Conservation (phyloP, 2,797 vertebrate species). For the Gobio occitaniae region DNA sequence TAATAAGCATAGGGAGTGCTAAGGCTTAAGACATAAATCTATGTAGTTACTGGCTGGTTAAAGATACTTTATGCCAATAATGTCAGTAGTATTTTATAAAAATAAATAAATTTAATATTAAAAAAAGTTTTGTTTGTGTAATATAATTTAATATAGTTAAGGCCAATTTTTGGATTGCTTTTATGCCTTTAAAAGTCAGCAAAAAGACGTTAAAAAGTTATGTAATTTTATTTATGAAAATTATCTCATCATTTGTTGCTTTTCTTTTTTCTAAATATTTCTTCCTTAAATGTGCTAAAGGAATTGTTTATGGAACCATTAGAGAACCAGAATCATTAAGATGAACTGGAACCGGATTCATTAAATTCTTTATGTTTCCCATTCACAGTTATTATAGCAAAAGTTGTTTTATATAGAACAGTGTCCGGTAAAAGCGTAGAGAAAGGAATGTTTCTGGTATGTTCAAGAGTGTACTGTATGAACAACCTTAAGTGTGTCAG, state of each 20-base stretch:
- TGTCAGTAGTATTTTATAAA: background rate
- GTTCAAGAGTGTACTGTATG: slow-evolving; percentile 12
- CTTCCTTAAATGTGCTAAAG: background rate
- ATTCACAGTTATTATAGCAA: background rate
- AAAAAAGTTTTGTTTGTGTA: background rate
- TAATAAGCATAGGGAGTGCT: too few species aligned
- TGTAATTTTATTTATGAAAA: background rate
- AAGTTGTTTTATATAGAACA: background rate
- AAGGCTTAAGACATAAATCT: background rate
- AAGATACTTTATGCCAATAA: background rate
- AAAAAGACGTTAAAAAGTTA: background rate
- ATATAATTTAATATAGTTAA: background rate
- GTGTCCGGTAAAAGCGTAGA: background rate
- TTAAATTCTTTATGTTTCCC: background rate
- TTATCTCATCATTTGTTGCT: background rate
- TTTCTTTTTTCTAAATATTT: background rate
- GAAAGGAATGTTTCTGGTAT: background rate
- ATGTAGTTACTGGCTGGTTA: background rate
- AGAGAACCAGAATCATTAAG: background rate
- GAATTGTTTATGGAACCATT: background rate
- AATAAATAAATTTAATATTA: background rate
- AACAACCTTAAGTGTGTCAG: slow-evolving; percentile 25
- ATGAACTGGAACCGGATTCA: background rate
- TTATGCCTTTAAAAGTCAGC: background rate
- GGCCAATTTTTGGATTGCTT: background rate